These are phyloP conservation scores for Nymphalis c-album DNA, from an alignment of 2,888 invertebrate genomes.

Conservation along the genomic window DNA sequence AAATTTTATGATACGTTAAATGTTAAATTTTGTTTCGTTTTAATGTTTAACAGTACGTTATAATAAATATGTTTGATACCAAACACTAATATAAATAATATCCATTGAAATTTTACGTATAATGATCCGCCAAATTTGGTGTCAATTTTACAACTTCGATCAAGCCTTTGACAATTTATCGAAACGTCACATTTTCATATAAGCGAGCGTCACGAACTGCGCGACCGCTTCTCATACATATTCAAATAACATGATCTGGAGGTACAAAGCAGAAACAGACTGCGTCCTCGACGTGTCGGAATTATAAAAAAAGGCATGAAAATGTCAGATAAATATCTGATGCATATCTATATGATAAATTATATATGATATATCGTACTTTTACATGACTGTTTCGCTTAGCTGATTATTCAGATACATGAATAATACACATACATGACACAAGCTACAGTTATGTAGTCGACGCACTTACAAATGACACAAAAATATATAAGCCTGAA, in stretches of 20 bases:
- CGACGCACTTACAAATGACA: too few relatives aligned
- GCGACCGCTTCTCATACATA: slow-evolving; percentile 73
- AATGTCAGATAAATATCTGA: slow-evolving; percentile 35
- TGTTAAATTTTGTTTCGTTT: too few relatives aligned
- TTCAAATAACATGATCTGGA: slow-evolving; percentile 68
- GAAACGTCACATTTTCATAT: slow-evolving; percentile 78
- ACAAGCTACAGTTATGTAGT: too few relatives aligned
- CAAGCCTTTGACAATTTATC: slow-evolving; percentile 80
- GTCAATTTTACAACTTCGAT: slow-evolving; percentile 71
- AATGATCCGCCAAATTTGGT: slow-evolving; percentile 46
- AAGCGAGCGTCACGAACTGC: slow-evolving; percentile 65
- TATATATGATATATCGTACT: neutral
- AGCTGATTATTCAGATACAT: too few relatives aligned
- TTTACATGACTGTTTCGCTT: too few relatives aligned
- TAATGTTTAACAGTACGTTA: too few relatives aligned
- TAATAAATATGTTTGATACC: too few relatives aligned
- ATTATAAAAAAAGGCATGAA: slow-evolving; percentile 67
- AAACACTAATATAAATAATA: too few relatives aligned
- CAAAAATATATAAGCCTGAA: too few relatives aligned
- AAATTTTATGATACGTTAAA: too few relatives aligned
- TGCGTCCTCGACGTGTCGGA: slow-evolving; percentile 69
- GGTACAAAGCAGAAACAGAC: slow-evolving; percentile 73
- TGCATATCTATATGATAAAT: slow-evolving; percentile 29
- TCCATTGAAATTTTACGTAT: too few relatives aligned
- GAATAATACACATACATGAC: too few relatives aligned